Base-by-base conservation (phyloP, 2,113 vertebrate species). In the Nymphicus hollandicus region DNA sequence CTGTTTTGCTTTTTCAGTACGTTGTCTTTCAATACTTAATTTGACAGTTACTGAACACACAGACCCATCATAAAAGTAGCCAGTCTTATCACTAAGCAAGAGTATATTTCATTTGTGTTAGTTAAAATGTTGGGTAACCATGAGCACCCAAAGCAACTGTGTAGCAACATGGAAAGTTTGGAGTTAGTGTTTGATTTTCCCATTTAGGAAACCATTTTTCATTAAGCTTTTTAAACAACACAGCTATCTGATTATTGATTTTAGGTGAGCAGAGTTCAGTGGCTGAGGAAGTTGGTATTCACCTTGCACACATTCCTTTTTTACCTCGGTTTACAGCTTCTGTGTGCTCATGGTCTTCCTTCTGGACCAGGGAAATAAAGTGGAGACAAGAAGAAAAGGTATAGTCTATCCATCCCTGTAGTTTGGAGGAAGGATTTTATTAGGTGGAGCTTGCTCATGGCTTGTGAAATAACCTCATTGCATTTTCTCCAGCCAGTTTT, bases 171-270 rank as follows among this genome's bases (percentile, higher is more conserved):
- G 69, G 55, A 60, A 16, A 29, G n/a, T 61, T 25, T 31, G 33
- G 66, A 65, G 29, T 33, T 73, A 56, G 12, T 78, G 47, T 94
- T 92, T 86, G 72, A 22, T 72, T 80, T 97, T 88, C 44, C 73
- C 76, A 20, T 86, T 82, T 61, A 55, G 64, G 61, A 88, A 63
- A 46, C 33, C 0, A 5, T 66, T 95, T 93, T 91, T 79, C 86
- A 78, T 81, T 73, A 68, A 85, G 56, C 65, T 73, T 73, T 78
- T 56, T 77, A 50, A 77, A 33, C 73, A 86, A 6, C 82, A 60
- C 46, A 91, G 58, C 61, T 73, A 5, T 52, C 80, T 89, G 72
- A 47, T 68, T 73, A 82, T 49, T 96, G 93, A 90, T 88, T 95
- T 93, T 82, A 44, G 49, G 49, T 77, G 56, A 47, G 39, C 84